A percentile compares a stretch with the other conserved stretches of the same genome.
phyloP scores from a whole-genome alignment of 2,113 vertebrate genomes.

The Otus sunia region DNA sequence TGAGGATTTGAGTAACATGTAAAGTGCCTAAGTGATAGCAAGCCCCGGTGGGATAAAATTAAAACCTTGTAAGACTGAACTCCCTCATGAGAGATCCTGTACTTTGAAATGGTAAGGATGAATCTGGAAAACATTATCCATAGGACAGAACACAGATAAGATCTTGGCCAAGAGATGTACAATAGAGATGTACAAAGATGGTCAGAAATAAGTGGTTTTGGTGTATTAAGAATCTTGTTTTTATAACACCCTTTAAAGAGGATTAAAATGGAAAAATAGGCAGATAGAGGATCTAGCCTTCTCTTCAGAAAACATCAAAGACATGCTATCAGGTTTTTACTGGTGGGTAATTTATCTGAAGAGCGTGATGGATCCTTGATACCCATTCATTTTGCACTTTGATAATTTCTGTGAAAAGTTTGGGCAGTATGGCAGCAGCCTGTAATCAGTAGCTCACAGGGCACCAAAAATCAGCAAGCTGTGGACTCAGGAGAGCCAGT shows the following conservation, averaged over 20 bases:
- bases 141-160: background rate
- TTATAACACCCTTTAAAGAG: background rate
- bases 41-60: background rate
- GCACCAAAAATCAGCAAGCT: background rate
- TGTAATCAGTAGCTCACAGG: background rate
- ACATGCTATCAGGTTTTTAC: background rate
- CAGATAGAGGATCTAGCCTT: background rate
- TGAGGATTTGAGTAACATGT: background rate
- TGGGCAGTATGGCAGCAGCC: background rate
- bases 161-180: background rate
- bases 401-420: background rate
- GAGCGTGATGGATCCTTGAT: background rate
- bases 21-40: background rate
- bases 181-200: background rate
- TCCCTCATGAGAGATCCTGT: rapidly evolving
- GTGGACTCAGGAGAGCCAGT: background rate
- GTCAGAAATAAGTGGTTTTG: background rate
- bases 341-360: background rate
- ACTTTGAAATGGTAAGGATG: background rate
- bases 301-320: background rate
- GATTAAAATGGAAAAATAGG: background rate
- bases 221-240: background rate
- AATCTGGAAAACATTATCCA: background rate
- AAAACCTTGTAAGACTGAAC: background rate
- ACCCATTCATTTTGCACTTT: background rate